Conservation (phyloP, 2,888 invertebrate genomes). For the Linyphia triangularis region DNA sequence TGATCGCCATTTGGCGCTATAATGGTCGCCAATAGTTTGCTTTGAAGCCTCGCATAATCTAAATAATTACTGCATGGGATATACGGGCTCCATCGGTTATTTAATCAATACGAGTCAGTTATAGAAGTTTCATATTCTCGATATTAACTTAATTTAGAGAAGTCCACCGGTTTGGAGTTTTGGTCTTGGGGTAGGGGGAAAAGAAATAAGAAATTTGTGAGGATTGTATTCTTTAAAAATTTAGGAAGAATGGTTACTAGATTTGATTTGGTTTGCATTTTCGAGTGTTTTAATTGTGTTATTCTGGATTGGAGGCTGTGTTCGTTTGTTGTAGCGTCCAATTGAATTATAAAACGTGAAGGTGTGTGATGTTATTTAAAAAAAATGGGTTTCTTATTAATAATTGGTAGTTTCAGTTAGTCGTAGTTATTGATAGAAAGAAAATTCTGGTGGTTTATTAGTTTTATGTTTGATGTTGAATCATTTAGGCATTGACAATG, state of each 20-base stretch:
- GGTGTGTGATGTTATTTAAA: no score
- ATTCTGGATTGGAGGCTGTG: not conserved
- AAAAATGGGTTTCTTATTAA: no score
- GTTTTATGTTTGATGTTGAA: no score
- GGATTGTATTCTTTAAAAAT: not conserved
- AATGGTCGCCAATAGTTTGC: not conserved
- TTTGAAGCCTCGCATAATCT: slow-evolving; percentile 15
- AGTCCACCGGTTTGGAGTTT: not conserved
- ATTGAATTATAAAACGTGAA: no score
- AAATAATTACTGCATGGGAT: slow-evolving; percentile 41
- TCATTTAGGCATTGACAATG: no score
- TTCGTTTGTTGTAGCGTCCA: not conserved
- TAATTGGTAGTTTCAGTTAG: no score
- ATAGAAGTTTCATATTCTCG: slow-evolving; percentile 44
- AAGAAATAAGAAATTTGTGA: slow-evolving; percentile 1
- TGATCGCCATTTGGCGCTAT: not conserved
- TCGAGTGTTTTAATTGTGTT: not conserved
- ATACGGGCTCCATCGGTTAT: slow-evolving; percentile 13
- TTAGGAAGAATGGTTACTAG: not conserved
- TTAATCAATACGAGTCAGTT: slow-evolving; percentile 40
- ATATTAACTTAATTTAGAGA: slow-evolving; percentile 44
- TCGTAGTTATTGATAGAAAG: no score
- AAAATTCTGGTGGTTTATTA: no score
- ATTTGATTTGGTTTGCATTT: not conserved
- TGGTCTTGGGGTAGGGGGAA: not conserved